Evolutionary conservation across 1,140 invertebrate genomes (phyloP).

Genomic region (Lordiphosa mommai): DNA sequence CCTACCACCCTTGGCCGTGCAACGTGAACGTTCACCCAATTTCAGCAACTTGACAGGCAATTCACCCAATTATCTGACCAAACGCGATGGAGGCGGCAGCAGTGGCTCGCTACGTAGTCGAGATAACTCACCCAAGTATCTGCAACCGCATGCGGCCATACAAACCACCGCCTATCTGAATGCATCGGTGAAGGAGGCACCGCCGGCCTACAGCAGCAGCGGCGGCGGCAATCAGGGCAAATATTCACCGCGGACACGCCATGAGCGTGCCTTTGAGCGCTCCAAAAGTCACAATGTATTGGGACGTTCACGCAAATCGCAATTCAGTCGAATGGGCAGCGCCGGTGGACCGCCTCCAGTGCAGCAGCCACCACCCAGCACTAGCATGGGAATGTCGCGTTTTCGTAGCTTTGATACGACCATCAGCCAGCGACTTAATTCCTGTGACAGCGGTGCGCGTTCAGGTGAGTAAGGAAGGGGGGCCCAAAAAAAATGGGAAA

Average conservation of each 20-base stretch:
- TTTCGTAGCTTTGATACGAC: conserved; percentile 76
- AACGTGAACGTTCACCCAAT: conserved; percentile 63
- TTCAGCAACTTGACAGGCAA: conserved; percentile 74
- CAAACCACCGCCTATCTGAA: conserved; percentile 73
- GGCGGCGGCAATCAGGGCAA: conserved; percentile 22
- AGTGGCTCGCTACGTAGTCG: conserved; percentile 63
- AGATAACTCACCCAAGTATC: conserved; percentile 72
- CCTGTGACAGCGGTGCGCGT: conserved; percentile 78
- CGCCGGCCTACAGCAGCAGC: conserved; percentile 55
- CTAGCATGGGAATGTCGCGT: conserved; percentile 49
- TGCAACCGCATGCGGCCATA: conserved; percentile 34
- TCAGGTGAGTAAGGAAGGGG: conserved; percentile 60
- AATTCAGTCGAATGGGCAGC: conserved; percentile 54
- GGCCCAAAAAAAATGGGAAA: neutral
- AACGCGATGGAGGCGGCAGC: conserved; percentile 58
- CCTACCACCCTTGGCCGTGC: conserved; percentile 34
- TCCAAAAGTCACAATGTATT: conserved; percentile 63
- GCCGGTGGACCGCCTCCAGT: conserved; percentile 14
- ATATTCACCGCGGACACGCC: conserved; percentile 55
- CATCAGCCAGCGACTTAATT: conserved; percentile 72
- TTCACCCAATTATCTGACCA: conserved; percentile 76
- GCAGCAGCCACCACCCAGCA: conserved; percentile 11
- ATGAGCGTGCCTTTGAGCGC: conserved; percentile 63
- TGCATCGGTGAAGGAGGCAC: conserved; percentile 69
- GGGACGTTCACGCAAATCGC: conserved; percentile 68